These are phyloP conservation scores for Agonum fuliginosum DNA, from an alignment of 2,888 invertebrate genomes.

Conservation along the genomic window DNA sequence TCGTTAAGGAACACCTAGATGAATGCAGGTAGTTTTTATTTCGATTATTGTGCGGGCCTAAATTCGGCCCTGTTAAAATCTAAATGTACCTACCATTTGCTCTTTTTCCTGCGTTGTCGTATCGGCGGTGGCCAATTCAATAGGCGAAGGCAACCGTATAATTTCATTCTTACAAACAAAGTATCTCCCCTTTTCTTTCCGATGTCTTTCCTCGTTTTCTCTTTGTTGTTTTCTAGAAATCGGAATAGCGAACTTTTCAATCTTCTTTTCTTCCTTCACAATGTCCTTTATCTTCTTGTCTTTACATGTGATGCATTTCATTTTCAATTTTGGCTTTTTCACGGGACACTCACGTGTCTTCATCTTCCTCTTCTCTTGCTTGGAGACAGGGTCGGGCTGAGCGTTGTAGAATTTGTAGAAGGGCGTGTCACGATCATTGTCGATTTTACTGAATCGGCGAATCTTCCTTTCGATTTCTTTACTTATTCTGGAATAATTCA, in stretches of 20 bases:
- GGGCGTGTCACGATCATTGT: slow-evolving; percentile 24
- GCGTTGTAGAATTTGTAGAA: slow-evolving; percentile 32
- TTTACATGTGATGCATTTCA: slow-evolving; percentile 40
- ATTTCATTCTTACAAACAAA: slow-evolving; percentile 68
- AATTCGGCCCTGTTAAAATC: too few species aligned
- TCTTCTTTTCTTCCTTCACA: slow-evolving; percentile 16
- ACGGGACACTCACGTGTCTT: not conserved
- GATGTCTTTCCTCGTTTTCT: slow-evolving; percentile 63
- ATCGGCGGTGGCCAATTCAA: not conserved
- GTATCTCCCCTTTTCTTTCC: slow-evolving; percentile 63
- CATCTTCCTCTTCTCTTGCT: slow-evolving; percentile 52
- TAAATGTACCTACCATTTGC: too few species aligned
- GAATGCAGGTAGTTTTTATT: too few species aligned
- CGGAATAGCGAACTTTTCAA: slow-evolving; percentile 65
- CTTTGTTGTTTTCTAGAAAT: slow-evolving; percentile 64
- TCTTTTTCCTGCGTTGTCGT: too few species aligned
- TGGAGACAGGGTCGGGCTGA: slow-evolving; percentile 33
- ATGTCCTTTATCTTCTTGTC: slow-evolving; percentile 36
- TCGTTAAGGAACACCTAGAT: too few species aligned
- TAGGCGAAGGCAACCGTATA: slow-evolving; percentile 66
- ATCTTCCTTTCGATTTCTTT: not conserved
- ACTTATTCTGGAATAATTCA: not conserved
- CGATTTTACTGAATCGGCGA: slow-evolving; percentile 45
- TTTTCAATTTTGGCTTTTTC: slow-evolving; percentile 14
- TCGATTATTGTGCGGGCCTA: too few species aligned